These are phyloP conservation scores for Drosophila anomelani DNA, from an alignment of 2,888 invertebrate species.

Conservation along the genomic window DNA sequence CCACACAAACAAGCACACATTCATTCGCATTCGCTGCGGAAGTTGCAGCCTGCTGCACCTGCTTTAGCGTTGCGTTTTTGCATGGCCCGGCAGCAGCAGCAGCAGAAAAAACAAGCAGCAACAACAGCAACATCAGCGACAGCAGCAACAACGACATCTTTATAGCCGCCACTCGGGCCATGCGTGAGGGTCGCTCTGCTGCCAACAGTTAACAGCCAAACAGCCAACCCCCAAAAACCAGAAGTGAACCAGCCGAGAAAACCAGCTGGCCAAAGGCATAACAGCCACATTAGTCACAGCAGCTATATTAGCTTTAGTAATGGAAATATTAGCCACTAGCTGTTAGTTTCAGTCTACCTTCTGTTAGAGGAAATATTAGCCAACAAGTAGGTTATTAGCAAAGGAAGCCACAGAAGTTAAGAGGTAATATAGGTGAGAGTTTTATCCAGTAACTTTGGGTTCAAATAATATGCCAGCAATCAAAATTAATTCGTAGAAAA, in stretches of 20 bases:
- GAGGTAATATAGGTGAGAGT: not conserved
- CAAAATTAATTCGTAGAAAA: too few species aligned
- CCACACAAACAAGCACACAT: conserved; percentile 51
- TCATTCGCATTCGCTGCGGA: conserved; percentile 64
- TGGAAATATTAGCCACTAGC: conserved; percentile 9
- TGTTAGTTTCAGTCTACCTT: conserved; percentile 10
- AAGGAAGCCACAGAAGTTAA: not conserved
- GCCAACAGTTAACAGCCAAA: conserved; percentile 52
- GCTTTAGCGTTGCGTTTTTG: conserved; percentile 73
- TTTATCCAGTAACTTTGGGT: not conserved
- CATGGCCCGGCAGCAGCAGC: conserved; percentile 53
- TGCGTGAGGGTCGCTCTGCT: conserved; percentile 63
- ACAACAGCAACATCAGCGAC: conserved; percentile 29
- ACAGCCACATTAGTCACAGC: conserved; percentile 23
- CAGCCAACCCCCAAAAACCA: conserved; percentile 57
- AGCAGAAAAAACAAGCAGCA: conserved; percentile 21
- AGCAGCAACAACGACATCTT: conserved; percentile 66
- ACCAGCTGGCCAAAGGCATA: conserved; percentile 21
- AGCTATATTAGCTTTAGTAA: conserved; percentile 4
- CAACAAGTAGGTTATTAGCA: not conserved
- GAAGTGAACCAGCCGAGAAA: conserved; percentile 39
- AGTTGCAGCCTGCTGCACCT: conserved; percentile 70
- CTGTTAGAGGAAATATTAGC: not conserved
- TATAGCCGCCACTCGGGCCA: conserved; percentile 58
- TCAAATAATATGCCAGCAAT: too few species aligned